Percentiles rank a stretch among this genome's conserved stretches.
Evolutionary conservation across 2,888 invertebrate species (phyloP).

Genomic region (Halictus quadricinctus): DNA sequence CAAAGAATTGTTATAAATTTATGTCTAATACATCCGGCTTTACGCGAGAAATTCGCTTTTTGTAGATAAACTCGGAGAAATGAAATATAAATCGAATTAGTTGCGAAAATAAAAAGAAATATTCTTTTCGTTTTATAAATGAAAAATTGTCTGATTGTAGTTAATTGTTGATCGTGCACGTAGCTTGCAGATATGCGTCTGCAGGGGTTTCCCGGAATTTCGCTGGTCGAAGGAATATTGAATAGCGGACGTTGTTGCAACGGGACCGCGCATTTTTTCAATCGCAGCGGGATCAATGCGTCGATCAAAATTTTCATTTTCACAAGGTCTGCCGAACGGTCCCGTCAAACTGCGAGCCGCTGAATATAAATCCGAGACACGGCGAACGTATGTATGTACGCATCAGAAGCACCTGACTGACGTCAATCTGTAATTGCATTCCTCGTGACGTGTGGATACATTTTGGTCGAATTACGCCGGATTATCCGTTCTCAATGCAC

Average conservation of each 20-base stretch:
- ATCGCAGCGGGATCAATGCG: background rate
- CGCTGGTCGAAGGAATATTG: background rate
- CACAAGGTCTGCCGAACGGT: background rate
- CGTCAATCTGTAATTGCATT: conserved; percentile 67
- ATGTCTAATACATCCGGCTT: too few relatives aligned
- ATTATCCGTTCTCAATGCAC: conserved; percentile 61
- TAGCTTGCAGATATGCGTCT: background rate
- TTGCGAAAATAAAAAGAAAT: too few relatives aligned
- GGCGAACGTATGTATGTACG: conserved; percentile 47
- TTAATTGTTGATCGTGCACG: background rate
- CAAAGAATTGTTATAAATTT: too few relatives aligned
- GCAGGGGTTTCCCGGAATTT: background rate
- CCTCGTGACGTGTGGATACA: conserved; percentile 66
- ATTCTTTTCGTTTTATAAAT: too few relatives aligned
- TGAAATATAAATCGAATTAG: too few relatives aligned
- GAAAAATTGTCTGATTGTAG: background rate
- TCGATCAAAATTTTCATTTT: conserved; percentile 13
- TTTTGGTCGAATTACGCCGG: conserved; percentile 61
- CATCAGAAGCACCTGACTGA: conserved; percentile 59
- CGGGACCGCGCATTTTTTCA: background rate
- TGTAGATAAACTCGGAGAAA: too few relatives aligned
- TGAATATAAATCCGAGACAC: conserved; percentile 36
- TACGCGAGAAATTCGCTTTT: too few relatives aligned
- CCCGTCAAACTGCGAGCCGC: conserved; percentile 30
- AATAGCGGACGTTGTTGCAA: background rate